Evolutionary conservation across 2,113 vertebrate species (phyloP), one percentile per base, ranked within the genome.

Genomic region (Prunella himalayana): DNA sequence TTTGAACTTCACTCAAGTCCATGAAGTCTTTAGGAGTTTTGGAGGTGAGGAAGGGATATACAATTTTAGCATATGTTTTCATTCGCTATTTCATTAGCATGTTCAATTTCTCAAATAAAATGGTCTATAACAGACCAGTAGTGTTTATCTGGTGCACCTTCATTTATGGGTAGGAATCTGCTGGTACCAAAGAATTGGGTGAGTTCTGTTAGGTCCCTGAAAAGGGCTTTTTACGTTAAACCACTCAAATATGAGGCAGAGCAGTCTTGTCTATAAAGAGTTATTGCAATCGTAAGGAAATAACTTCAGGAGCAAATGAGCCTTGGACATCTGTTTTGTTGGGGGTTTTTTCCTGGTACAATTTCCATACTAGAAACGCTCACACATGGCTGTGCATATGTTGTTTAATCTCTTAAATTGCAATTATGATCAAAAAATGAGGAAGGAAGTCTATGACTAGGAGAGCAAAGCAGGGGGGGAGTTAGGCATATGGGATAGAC

Each of bases 371-470:
- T 81, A 88, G 93, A 75, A 90, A 83, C 53, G 61, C 86, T 82
- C 73, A 71, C 93, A 96, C 94, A 95, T 96, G 95, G 93, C 94
- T 93, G 51, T 78, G 57, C 94, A 86, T 95, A 93, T 94, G 94
- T 94, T 96, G 92, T 96, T 94, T 96, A 96, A 96, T 96, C 80
- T 92, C 85, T 90, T 94, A 95, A 96, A 96, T 95, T 95, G 94
- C 59, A 94, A 94, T 97, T 96, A 90, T 60, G 85, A 85, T 96
- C 54, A 93, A 97, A 96, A 95, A 95, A 95, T 90, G 71, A 94
- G 88, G 95, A 95, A 94, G 95, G 94, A 96, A 97, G 93, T 95
- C 90, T 88, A 80, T 69, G 82, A 82, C 92, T 76, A 56, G 75
- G 79, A 90, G 66, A 93, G 63, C 53, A 81, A 88, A 54, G 51